Percentiles rank a stretch among this genome's conserved stretches.
These are phyloP conservation scores for Hippasteria phrygiana DNA, from an alignment of 53 echinoderm and acorn worm genomes.

Conservation along the genomic window DNA sequence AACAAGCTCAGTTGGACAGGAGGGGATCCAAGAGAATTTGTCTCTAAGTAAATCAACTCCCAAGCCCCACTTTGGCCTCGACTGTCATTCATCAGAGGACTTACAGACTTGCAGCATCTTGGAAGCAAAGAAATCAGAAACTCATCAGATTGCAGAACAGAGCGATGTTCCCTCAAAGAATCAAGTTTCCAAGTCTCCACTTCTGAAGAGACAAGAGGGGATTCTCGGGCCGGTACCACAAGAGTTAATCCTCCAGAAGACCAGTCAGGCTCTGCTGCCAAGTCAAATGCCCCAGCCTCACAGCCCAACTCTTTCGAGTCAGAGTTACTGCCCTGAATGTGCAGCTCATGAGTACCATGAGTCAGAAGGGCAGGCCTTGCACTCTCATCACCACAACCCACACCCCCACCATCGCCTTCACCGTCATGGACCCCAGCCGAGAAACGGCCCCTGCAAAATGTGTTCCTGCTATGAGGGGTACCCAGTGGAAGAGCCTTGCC, in stretches of 20 bases:
- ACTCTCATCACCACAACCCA: background rate
- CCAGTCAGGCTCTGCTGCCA: too few species aligned
- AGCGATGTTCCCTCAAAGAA: background rate
- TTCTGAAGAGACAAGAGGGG: background rate
- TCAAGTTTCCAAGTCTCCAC: background rate
- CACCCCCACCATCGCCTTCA: background rate
- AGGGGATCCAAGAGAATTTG: background rate
- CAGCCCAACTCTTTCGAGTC: background rate
- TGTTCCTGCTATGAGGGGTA: background rate
- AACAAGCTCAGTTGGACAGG: background rate
- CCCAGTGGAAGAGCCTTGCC: background rate
- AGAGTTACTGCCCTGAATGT: background rate
- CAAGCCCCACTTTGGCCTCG: conserved; percentile 7
- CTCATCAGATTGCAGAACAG: background rate
- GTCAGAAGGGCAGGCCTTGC: background rate
- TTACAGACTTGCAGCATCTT: background rate
- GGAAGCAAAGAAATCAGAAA: background rate
- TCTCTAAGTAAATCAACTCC: background rate
- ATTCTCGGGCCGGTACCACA: conserved; percentile 25
- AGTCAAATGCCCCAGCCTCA: conserved; percentile 2
- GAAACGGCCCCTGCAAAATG: background rate
- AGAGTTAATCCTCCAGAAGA: background rate
- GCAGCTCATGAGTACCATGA: conserved; percentile 2
- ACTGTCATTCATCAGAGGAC: background rate
- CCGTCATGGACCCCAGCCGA: background rate